Conservation (phyloP, 2,888 invertebrate species). For the Drosophila ezoana region DNA sequence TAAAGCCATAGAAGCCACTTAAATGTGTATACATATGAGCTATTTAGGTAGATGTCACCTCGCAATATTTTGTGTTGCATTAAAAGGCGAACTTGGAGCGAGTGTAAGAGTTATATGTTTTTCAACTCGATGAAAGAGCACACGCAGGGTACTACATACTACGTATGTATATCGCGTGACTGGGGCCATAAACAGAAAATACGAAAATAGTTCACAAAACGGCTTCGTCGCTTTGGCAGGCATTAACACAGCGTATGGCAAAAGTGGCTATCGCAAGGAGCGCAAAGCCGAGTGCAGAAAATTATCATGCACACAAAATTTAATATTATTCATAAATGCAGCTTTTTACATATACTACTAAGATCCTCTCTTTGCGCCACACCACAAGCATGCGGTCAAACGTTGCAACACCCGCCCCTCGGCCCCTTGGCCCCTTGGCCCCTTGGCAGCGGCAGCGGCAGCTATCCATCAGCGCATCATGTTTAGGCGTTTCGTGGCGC, state of each 20-base stretch:
- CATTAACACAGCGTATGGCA: conserved; percentile 56
- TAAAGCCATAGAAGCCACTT: neutral
- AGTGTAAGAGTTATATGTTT: conserved; percentile 32
- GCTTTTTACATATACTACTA: conserved; percentile 13
- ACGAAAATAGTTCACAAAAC: conserved; percentile 80
- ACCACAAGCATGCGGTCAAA: conserved; percentile 35
- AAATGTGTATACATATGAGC: neutral
- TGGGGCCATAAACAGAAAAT: conserved; percentile 78
- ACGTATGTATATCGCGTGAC: conserved; percentile 74
- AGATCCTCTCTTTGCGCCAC: neutral
- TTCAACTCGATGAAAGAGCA: conserved; percentile 63
- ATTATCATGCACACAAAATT: conserved; percentile 76
- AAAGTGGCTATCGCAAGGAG: conserved; percentile 60
- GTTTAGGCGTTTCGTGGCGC: conserved; percentile 71
- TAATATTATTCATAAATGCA: conserved; percentile 82
- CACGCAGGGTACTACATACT: conserved; percentile 37
- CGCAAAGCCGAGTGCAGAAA: conserved; percentile 56
- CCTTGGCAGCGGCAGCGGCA: conserved; percentile 35
- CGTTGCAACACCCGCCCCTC: conserved; percentile 14
- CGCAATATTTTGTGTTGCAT: conserved; percentile 20
- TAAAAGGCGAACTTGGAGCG: conserved; percentile 26
- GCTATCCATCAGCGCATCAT: conserved; percentile 82
- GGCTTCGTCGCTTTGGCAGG: conserved; percentile 77
- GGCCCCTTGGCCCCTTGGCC: neutral
- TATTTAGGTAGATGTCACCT: conserved; percentile 21